phyloP scores from a whole-genome alignment of 2,888 invertebrate genomes.

The Sclerodermus sp. region DNA sequence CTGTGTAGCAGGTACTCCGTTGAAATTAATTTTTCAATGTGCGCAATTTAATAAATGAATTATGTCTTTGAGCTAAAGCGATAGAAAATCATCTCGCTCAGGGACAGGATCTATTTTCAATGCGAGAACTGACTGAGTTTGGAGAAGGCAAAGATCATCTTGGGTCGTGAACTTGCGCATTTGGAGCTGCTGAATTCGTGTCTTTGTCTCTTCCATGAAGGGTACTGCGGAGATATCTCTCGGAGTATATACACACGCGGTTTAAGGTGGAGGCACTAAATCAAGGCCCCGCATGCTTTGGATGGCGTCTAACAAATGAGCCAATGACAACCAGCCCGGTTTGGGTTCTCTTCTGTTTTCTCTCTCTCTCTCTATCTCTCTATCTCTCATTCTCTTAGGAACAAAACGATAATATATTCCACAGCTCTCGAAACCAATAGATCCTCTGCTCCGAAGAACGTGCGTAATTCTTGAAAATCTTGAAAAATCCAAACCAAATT shows the following conservation, averaged over 20 bases:
- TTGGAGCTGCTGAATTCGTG: constrained; percentile 37
- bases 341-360: constrained; percentile 29
- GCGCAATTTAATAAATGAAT: too few relatives aligned
- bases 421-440: constrained; percentile 26
- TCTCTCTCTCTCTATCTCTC: constrained; percentile 26
- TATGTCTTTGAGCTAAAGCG: too few relatives aligned
- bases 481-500: neutral
- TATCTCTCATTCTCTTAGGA: constrained; percentile 38
- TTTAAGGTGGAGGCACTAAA: constrained; percentile 55
- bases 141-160: constrained; percentile 4
- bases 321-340: constrained; percentile 56
- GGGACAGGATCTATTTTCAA: too few relatives aligned
- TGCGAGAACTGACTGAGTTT: constrained; percentile 3
- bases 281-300: constrained; percentile 58
- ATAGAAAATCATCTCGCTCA: too few relatives aligned
- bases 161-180: constrained; percentile 43
- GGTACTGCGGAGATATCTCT: constrained; percentile 41
- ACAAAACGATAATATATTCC: constrained; percentile 58
- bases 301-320: constrained; percentile 59
- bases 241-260: constrained; percentile 35
- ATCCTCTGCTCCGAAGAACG: too few relatives aligned
- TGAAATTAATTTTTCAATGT: too few relatives aligned
- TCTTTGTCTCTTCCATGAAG: constrained; percentile 53
- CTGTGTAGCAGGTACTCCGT: too few relatives aligned
- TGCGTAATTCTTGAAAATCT: too few relatives aligned